A percentile compares a stretch with the other conserved stretches of the same genome.
phyloP scores from a whole-genome alignment of 2,888 invertebrate species.

The Megastigmus dorsalis region DNA sequence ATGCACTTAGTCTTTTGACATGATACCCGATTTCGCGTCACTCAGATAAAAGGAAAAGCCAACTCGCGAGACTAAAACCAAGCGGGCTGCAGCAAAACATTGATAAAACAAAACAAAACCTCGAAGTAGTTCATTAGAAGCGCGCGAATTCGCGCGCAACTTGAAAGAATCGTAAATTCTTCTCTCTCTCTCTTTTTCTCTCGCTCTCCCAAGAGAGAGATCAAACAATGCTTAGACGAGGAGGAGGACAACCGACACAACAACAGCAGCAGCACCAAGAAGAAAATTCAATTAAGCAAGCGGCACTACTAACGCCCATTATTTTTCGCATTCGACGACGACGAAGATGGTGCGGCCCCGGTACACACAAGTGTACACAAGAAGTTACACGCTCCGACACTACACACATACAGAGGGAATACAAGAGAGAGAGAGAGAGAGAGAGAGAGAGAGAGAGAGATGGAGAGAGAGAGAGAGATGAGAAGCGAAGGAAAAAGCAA shows the following conservation, averaged over 20 bases:
- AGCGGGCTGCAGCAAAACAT: no score
- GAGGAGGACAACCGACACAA: no score
- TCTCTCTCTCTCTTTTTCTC: no score
- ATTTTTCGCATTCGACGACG: slow-evolving; percentile 22
- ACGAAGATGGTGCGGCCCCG: no score
- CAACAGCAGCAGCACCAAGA: no score
- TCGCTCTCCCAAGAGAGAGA: slow-evolving; percentile 5
- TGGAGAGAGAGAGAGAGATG: slow-evolving; percentile 19
- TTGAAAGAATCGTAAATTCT: slow-evolving; percentile 16
- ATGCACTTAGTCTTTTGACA: no score
- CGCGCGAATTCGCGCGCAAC: neutral
- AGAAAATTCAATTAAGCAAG: slow-evolving; percentile 25
- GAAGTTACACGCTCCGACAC: slow-evolving; percentile 14
- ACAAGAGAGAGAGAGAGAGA: neutral
- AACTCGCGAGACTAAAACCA: no score
- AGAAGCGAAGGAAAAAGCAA: slow-evolving; percentile 1
- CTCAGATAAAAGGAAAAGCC: no score
- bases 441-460: neutral
- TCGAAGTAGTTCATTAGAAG: neutral
- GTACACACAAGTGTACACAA: neutral
- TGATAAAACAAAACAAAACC: no score
- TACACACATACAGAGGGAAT: no score
- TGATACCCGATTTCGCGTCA: no score
- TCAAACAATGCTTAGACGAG: slow-evolving; percentile 25
- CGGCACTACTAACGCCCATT: neutral